These are phyloP conservation scores for Lasioglossum lativentre DNA, from an alignment of 2,888 invertebrate genomes.

Conservation along the genomic window DNA sequence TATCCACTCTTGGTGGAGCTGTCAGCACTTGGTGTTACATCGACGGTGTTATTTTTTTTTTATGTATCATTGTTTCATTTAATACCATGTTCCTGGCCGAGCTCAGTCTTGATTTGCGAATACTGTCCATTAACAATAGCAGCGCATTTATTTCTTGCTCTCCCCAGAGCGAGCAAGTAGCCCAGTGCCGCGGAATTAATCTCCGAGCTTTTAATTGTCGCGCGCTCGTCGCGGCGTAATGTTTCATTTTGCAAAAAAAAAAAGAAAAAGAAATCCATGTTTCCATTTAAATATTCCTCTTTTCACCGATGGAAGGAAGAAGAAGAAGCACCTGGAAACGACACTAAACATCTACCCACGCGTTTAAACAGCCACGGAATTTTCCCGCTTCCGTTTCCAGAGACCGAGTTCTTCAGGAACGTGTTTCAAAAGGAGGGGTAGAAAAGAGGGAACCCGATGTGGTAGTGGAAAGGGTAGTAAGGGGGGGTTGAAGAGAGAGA, in stretches of 20 bases:
- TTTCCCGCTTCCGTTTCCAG: neutral
- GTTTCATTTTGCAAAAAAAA: neutral
- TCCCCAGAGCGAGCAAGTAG: neutral
- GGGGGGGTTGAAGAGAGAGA: neutral
- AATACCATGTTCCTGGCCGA: too few relatives aligned
- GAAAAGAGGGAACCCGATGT: neutral
- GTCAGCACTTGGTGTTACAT: neutral
- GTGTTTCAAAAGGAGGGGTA: neutral
- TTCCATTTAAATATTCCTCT: neutral
- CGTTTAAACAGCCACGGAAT: neutral
- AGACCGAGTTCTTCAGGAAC: neutral
- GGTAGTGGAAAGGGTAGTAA: too few relatives aligned
- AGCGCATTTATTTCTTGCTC: neutral
- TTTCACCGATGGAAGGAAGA: neutral
- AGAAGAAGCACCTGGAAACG: conserved; percentile 1
- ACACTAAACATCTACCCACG: conserved; percentile 6
- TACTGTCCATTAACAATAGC: neutral
- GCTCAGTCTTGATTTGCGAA: neutral
- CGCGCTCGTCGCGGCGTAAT: neutral
- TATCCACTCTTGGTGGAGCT: neutral
- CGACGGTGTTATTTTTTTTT: neutral
- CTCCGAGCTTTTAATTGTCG: neutral
- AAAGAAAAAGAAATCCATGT: neutral
- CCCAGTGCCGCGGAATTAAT: neutral
- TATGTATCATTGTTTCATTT: neutral